A percentile compares a stretch with the other conserved stretches of the same genome.
These are phyloP conservation scores for Pyrochroa serraticornis DNA, from an alignment of 2,888 invertebrate genomes.

Conservation along the genomic window DNA sequence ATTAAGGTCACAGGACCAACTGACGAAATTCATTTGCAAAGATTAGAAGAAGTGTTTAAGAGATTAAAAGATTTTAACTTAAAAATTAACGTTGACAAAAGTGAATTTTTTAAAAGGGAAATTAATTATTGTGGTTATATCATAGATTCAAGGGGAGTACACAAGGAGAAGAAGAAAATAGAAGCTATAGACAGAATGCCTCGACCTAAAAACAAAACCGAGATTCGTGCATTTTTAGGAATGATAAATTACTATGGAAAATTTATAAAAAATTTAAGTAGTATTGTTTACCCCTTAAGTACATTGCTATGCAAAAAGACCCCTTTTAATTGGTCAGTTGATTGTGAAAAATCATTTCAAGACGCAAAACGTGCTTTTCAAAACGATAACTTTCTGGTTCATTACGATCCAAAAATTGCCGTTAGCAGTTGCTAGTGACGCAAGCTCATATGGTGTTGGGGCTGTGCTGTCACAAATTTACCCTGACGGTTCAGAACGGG, in stretches of 20 bases:
- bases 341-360: conserved; percentile 19
- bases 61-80: conserved; percentile 30
- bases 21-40: conserved; percentile 9
- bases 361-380: too few relatives aligned
- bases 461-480: too few relatives aligned
- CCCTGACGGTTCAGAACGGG: background rate
- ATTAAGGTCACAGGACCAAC: conserved; percentile 30
- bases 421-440: too few relatives aligned
- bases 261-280: conserved; percentile 43
- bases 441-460: too few relatives aligned
- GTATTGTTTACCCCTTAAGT: conserved; percentile 15
- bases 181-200: conserved; percentile 35
- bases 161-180: conserved; percentile 34
- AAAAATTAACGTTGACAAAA: conserved; percentile 32
- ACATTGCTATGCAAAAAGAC: conserved; percentile 19
- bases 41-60: conserved; percentile 27
- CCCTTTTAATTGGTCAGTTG: conserved; percentile 18
- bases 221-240: conserved; percentile 40
- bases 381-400: too few relatives aligned
- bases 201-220: conserved; percentile 28
- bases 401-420: too few relatives aligned
- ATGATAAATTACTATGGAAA: conserved; percentile 46
- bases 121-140: conserved; percentile 39
- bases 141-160: conserved; percentile 36
- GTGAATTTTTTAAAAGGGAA: conserved; percentile 34